Evolutionary conservation across 2,888 invertebrate species (phyloP), one percentile per base, ranked within the genome.

Genomic region (Campopleginae sp.): DNA sequence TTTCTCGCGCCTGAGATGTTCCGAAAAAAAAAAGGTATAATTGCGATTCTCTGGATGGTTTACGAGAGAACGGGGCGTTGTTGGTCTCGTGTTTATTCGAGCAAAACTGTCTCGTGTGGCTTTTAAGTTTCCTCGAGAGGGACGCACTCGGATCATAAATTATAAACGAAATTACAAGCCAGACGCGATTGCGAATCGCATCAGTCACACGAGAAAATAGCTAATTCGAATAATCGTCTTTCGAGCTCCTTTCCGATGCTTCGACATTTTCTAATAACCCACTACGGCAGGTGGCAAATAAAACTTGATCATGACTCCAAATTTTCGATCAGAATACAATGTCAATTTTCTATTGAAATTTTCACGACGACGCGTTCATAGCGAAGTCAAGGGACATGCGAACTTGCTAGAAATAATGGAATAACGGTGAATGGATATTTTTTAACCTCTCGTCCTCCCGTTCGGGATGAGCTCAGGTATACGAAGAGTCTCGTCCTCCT

Each of bases 1-100:
- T 77, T 58, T 77, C 76, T 79, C 75, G 70, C 44, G 77, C 76
- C 66, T 58, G 48, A n/a, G 70, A 66, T 46, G 63, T 58, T 46
- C 23, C 23, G 54, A 51, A 54, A 72, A 74, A 48, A 48, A 48
- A 63, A 63, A 63, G 10, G 12, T 31, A 27, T 75, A 75, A 61
- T 63, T 63, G 63, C 63, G 27, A 33, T 61, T 61, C 31, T 42
- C 23, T 46, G 44, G 44, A n/a, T 31, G 44, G 27, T 75, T 46
- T 63, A 27, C 44, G 31, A 46, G 10, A 31, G 10, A 33, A 63
- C 31, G 42, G 51, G 51, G 33, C 33, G 33, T 71, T 19, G 33
- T 71, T 31, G 27, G 27, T 61, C 58, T 61, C 61, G 74, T 38
- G 61, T 75, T 75, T 61, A 61, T 46, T 46, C 44, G 74, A 63